Percentiles rank a stretch among this genome's conserved stretches.
Conservation (phyloP, 1,140 invertebrate species). For the Macrotrachela quadricornifera region DNA sequence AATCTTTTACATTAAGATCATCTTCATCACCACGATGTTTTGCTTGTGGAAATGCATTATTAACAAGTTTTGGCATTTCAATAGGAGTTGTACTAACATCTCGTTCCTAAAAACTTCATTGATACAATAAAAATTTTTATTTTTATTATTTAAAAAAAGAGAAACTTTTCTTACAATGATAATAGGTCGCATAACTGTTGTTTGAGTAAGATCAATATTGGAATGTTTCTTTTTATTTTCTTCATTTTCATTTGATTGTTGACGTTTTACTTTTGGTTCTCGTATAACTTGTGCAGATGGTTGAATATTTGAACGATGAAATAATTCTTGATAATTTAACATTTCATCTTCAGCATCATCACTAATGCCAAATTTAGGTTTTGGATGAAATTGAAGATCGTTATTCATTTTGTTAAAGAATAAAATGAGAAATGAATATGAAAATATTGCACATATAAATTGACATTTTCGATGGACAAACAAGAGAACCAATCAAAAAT, state of each 20-base stretch:
- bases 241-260: neutral
- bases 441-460: too few species aligned
- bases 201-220: slow-evolving; percentile 15
- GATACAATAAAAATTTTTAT: neutral
- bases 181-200: neutral
- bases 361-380: neutral
- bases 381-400: too few species aligned
- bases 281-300: slow-evolving; percentile 13
- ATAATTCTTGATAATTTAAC: slow-evolving; percentile 25
- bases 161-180: slow-evolving; percentile 14
- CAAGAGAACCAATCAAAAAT: too few species aligned
- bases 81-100: neutral
- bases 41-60: too few species aligned
- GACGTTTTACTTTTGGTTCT: slow-evolving; percentile 1
- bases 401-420: too few species aligned
- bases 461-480: too few species aligned
- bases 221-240: neutral
- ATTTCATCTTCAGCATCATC: slow-evolving; percentile 26
- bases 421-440: too few species aligned
- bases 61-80: neutral
- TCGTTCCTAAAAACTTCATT: slow-evolving; percentile 11
- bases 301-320: slow-evolving; percentile 13
- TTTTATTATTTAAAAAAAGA: slow-evolving; percentile 10
- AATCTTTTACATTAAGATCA: too few species aligned
- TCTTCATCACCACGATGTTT: too few species aligned